Base-by-base conservation (phyloP, 2,113 vertebrate genomes). In the Bujurquina vittata region DNA sequence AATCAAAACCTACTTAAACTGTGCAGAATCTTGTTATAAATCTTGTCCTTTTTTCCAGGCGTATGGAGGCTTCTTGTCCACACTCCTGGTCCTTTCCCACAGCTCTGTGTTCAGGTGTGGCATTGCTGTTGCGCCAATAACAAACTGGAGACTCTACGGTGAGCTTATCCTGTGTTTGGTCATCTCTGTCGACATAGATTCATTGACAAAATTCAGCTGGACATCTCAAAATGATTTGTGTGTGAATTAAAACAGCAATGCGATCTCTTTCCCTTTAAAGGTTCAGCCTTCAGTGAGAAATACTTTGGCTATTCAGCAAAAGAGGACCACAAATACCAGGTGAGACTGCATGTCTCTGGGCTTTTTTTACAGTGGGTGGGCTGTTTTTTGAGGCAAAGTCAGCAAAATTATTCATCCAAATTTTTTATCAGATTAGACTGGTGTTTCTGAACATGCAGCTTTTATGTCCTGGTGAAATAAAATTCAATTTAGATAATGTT, bases 131-230 rank as follows among this genome's bases (percentile, higher is more conserved):
- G 93, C 95, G 78, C 95, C 95, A 0, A 89, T 96, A 15, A 93
- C 91, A 11, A 92, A 96, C 91, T 96, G 95, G 95, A 93, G 81
- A 86, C 92, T 95, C 23, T 94, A 87, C 10, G 95, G 95, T 96
- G 18, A 46, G 37, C 14, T 67, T 26, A 1, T 46, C 17, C 22
- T 23, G 14, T 3, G 20, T n/a, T 1, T 55, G 23, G 62, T 65
- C 23, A 46, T 0, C 35, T 22, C n/a, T 37, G 61, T 7, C 22
- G 10, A 35, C 31, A 35, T 14, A 5, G 23, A 1, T 6, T 72
- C 8, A 26, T n/a, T 11, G n/a, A 35, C 22, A 26, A 4, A 33
- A 57, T 49, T 18, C 23, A 22, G 5, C 49, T 22, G 37, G 35
- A 37, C 3, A 37, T 37, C 35, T 67, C 26, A 67, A 29, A 56